Conservation (phyloP, 2,888 invertebrate genomes). For the Timema cristinae region DNA sequence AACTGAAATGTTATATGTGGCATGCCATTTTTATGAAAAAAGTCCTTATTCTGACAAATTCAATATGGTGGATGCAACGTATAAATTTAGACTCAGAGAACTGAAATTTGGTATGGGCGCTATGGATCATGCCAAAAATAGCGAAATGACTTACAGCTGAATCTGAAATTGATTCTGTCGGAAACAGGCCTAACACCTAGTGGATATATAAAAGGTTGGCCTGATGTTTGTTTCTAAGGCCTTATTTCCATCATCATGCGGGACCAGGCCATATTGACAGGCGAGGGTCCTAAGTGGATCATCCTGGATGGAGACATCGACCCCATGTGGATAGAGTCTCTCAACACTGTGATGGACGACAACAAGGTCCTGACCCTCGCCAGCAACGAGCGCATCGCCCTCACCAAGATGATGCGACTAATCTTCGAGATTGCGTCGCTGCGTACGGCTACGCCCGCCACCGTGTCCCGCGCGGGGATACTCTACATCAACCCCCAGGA, state of each 20-base stretch:
- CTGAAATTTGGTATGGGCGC: too few relatives aligned
- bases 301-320: slow-evolving; percentile 94
- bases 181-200: not conserved
- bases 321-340: slow-evolving; percentile 97
- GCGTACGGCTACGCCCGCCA: slow-evolving; percentile 91
- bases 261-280: slow-evolving; percentile 85
- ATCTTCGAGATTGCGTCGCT: slow-evolving; percentile 91
- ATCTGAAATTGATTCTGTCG: not conserved
- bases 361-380: slow-evolving; percentile 92
- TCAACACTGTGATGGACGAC: slow-evolving; percentile 96
- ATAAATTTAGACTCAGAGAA: too few relatives aligned
- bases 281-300: slow-evolving; percentile 89
- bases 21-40: too few relatives aligned
- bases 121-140: not conserved
- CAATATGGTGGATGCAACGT: too few relatives aligned
- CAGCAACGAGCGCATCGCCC: slow-evolving; percentile 89
- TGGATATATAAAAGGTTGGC: not conserved
- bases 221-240: slow-evolving; percentile 50
- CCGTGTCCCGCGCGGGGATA: slow-evolving; percentile 92
- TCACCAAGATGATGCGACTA: slow-evolving; percentile 83
- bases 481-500: slow-evolving; percentile 92
- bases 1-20: too few relatives aligned
- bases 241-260: slow-evolving; percentile 89
- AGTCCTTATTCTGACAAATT: too few relatives aligned
- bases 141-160: not conserved